Evolutionary conservation across 2,888 invertebrate species (phyloP).

Genomic region (Rugalucina vietnamica): DNA sequence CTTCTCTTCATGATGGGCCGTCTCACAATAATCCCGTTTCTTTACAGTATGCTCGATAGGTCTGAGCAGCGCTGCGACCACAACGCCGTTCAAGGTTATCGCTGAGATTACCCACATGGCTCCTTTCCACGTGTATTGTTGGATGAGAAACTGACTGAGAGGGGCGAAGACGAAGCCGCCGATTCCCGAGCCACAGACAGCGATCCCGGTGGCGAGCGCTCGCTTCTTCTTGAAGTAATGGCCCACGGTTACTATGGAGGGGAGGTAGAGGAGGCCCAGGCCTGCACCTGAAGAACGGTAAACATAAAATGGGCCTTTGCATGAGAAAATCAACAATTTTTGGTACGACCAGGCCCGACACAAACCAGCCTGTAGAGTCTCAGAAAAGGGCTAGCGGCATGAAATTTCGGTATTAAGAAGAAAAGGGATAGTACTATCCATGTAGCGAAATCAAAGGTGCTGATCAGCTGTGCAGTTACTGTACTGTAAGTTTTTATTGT

Average conservation of each 20-base stretch:
- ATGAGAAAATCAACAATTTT: too few relatives aligned
- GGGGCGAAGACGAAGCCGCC: conserved; percentile 94
- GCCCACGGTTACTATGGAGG: conserved; percentile 97
- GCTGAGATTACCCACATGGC: conserved; percentile 92
- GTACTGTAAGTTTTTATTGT: too few relatives aligned
- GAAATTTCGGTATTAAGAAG: too few relatives aligned
- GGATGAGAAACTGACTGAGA: conserved; percentile 88
- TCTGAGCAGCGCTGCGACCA: conserved; percentile 92
- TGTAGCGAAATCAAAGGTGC: too few relatives aligned
- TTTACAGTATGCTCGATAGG: conserved; percentile 86
- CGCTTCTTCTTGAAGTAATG: conserved; percentile 98
- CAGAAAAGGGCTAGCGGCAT: too few relatives aligned
- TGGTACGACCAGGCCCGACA: too few relatives aligned
- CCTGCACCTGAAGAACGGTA: conserved; percentile 93
- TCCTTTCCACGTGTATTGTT: conserved; percentile 89
- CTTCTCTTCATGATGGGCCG: not conserved
- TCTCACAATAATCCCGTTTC: not conserved
- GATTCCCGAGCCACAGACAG: conserved; percentile 98
- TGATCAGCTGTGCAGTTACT: too few relatives aligned
- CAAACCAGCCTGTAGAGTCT: too few relatives aligned
- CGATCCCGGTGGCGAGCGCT: conserved; percentile 96
- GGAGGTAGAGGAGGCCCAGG: conserved; percentile 96
- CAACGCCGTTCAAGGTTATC: conserved; percentile 90
- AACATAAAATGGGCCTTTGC: too few relatives aligned
- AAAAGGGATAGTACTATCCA: too few relatives aligned